These are phyloP conservation scores for Mycteria americana DNA, from an alignment of 2,797 vertebrate species.

Conservation along the genomic window DNA sequence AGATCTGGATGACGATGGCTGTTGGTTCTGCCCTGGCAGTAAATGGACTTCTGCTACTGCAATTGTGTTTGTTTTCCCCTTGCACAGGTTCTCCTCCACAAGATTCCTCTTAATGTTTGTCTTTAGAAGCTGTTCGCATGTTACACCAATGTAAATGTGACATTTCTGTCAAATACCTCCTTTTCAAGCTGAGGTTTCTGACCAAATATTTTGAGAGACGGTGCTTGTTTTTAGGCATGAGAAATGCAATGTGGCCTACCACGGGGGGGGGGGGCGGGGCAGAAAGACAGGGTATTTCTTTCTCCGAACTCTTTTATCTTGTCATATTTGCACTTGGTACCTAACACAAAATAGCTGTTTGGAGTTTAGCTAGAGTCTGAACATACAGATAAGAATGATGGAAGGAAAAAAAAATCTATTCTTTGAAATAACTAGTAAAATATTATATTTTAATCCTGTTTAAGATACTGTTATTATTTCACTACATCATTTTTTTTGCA, in stretches of 20 bases:
- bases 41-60: neutral
- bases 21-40: neutral
- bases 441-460: constrained; percentile 44
- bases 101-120: neutral
- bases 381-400: neutral
- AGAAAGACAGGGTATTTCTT: neutral
- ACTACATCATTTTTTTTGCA: neutral
- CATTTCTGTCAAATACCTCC: neutral
- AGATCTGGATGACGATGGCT: neutral
- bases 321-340: neutral
- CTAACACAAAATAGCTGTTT: neutral
- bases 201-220: constrained; percentile 1
- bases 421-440: constrained; percentile 48
- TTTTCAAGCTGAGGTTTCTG: neutral
- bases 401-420: constrained; percentile 14
- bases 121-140: neutral
- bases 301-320: neutral
- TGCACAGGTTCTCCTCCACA: neutral
- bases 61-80: neutral
- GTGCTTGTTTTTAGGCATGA: constrained; percentile 3
- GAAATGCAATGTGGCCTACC: neutral
- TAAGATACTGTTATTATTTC: constrained; percentile 47
- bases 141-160: neutral
- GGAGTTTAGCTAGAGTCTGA: neutral
- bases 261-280: too few species aligned